A percentile compares a stretch with the other conserved stretches of the same genome.
phyloP scores from a whole-genome alignment of 2,888 invertebrate genomes.

The Drosophila engyochracea region DNA sequence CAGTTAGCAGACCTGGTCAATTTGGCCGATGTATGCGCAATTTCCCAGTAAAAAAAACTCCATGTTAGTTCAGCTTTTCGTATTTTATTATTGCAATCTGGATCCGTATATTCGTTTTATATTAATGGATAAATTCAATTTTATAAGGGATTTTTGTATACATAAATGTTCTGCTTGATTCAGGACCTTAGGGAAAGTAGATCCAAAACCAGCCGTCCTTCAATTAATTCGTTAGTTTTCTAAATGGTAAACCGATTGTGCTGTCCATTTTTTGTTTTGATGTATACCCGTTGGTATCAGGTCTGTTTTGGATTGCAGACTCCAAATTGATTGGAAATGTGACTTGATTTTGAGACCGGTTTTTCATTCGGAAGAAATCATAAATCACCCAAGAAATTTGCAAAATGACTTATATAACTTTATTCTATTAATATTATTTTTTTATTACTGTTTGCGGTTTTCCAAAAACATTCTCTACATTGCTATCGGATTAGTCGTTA shows the following conservation, averaged over 20 bases:
- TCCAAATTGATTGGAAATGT: neutral
- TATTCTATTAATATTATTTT: constrained; percentile 52
- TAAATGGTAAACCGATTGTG: neutral
- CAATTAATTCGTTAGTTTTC: neutral
- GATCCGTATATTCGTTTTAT: neutral
- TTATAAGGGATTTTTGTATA: neutral
- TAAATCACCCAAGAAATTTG: constrained; percentile 15
- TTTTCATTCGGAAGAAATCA: neutral
- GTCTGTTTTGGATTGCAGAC: neutral
- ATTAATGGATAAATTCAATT: neutral
- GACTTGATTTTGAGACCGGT: neutral
- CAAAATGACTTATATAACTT: constrained; percentile 47
- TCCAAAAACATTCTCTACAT: constrained; percentile 70
- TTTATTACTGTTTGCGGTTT: constrained; percentile 58
- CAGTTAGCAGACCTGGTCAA: neutral
- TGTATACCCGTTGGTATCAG: neutral
- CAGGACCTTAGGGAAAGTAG: neutral
- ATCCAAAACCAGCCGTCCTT: neutral
- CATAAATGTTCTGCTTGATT: neutral
- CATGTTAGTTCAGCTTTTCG: neutral
- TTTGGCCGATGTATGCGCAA: neutral
- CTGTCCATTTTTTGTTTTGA: neutral
- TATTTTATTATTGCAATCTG: neutral
- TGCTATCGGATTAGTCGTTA: constrained; percentile 66
- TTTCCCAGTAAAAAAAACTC: neutral